These are phyloP conservation scores for cattle (Bos taurus) DNA, from an alignment of 2,113 vertebrate genomes.

Conservation along the genomic window DNA sequence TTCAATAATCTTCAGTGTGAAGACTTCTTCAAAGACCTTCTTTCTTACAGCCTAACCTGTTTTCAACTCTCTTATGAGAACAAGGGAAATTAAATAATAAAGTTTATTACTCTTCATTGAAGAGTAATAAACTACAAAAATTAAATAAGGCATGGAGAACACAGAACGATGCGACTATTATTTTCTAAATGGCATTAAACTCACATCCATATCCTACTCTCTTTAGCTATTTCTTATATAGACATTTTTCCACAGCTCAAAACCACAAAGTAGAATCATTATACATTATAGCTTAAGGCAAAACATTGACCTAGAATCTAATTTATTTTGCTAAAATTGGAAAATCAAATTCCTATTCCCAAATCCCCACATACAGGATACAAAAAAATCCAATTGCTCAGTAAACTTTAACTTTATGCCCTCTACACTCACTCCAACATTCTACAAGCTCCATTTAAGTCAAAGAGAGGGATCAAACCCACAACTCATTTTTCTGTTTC, in stretches of 20 bases:
- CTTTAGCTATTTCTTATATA: background rate
- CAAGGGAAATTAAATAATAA: background rate
- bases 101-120: background rate
- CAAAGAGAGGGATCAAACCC: background rate
- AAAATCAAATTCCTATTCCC: constrained; percentile 39
- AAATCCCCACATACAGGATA: background rate
- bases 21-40: background rate
- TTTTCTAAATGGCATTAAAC: background rate
- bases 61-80: background rate
- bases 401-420: background rate
- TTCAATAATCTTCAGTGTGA: background rate
- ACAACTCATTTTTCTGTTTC: background rate
- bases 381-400: background rate
- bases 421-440: background rate
- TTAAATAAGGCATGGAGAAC: background rate
- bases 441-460: background rate
- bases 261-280: background rate
- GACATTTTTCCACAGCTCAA: background rate
- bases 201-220: background rate
- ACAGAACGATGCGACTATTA: background rate
- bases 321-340: background rate
- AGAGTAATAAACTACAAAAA: background rate
- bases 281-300: background rate
- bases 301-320: background rate
- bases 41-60: background rate